Evolutionary conservation across 2,113 vertebrate species (phyloP).

Genomic region (Prunella fulvescens): DNA sequence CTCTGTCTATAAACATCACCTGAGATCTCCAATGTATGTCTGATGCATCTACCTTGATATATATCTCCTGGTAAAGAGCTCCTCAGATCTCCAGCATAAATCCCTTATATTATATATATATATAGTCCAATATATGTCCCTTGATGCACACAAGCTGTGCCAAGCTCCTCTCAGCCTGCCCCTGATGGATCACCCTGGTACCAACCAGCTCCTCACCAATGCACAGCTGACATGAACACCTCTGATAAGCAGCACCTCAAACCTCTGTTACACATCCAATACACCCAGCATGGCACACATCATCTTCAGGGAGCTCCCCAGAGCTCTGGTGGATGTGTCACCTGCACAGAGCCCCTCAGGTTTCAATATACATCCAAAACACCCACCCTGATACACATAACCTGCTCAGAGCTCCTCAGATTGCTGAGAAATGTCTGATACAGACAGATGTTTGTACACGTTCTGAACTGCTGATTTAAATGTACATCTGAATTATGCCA

Average conservation of each 20-base stretch:
- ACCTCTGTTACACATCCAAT: accelerated
- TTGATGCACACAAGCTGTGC: background rate
- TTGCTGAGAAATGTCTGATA: background rate
- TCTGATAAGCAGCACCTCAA: background rate
- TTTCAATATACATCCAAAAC: background rate
- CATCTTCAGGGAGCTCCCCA: background rate
- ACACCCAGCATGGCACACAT: accelerated
- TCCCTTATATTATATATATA: background rate
- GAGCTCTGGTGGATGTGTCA: background rate
- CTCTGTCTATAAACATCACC: background rate
- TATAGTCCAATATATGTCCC: background rate
- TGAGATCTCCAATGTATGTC: background rate
- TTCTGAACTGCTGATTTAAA: background rate
- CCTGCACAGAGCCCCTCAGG: background rate
- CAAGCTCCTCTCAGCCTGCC: background rate
- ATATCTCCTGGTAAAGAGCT: background rate
- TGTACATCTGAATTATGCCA: background rate
- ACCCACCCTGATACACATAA: background rate
- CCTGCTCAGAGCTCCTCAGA: background rate
- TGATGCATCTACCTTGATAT: background rate
- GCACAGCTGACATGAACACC: background rate
- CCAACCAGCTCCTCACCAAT: background rate
- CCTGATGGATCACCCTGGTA: background rate
- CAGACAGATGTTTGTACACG: accelerated
- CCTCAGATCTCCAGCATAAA: background rate